Evolutionary conservation across 2,113 vertebrate genomes (phyloP), one percentile per base, ranked within the genome.

Genomic region (Piaya cayana): DNA sequence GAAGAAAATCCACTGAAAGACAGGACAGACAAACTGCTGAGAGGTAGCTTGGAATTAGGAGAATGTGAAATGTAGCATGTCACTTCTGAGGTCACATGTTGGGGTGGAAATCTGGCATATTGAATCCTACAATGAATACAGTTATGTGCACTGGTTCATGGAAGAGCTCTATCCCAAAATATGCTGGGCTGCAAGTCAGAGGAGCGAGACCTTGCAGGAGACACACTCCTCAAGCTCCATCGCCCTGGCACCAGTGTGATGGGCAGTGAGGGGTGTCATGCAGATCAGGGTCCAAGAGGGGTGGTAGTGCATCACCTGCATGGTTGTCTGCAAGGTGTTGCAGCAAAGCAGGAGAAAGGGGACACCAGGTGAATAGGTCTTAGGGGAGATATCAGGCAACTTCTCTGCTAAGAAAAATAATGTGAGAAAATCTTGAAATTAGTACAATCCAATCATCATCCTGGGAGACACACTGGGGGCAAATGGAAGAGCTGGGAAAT

Each of bases 331-430:
- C 23, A 27, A 79, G 22, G 42, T 14, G 42, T 13, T 37, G 37
- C 7, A 68, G 53, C 1, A 3, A 53, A 34, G 37, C 0, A 0
- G 16, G 19, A 56, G 25, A n/a, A 11, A 55, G 52, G 39, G 21
- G 25, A 22, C 12, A 39, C 4, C 12, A 43, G 15, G 9, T 80
- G 34, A 71, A 34, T 5, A 34, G 42, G 27, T 63, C 27, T 67
- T 47, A 8, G 1, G 3, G 36, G 56, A 55, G 62, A 42, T 49
- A 70, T 6, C 45, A 65, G 50, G n/a, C 12, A 37, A 5, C 8
- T 39, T 8, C 14, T 81, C 39, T 0, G 0, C 6, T 30, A 36
- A 22, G 37, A 79, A 90, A 93, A 72, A 29, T 15, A n/a, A 23
- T 7, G 12, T 19, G 29, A 81, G 86, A 53, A 89, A 56, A 70